Percentiles rank a stretch among this genome's conserved stretches.
Conservation (phyloP, 2,888 invertebrate genomes). For the Rotaria macrura region DNA sequence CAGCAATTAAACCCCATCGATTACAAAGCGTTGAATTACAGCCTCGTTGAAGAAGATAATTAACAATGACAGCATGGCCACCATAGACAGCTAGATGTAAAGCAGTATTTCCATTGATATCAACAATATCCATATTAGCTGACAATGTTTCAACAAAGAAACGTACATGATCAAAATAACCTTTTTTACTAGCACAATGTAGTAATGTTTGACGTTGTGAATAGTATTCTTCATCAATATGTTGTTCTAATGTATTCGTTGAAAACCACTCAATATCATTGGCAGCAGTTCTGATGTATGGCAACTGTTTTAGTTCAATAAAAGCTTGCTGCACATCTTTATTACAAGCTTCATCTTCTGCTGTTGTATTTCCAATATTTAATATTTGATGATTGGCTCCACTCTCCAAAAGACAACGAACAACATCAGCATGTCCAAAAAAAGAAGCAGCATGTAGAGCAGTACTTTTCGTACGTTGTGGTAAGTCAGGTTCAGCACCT, state of each 20-base stretch:
- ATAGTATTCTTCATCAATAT: not conserved
- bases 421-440: not conserved
- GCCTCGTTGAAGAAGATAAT: constrained; percentile 40
- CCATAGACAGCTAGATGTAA: constrained; percentile 49
- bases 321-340: not conserved
- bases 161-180: not conserved
- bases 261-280: not conserved
- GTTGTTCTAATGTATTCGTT: not conserved
- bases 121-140: not conserved
- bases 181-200: not conserved
- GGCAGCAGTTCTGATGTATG: not conserved
- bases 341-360: not conserved
- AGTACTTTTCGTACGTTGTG: not conserved
- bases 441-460: not conserved
- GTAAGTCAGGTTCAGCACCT: not conserved
- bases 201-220: not conserved
- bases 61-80: constrained; percentile 47
- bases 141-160: not conserved
- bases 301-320: not conserved
- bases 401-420: not conserved
- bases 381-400: not conserved
- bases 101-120: constrained; percentile 34
- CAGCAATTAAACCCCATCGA: not conserved
- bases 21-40: not conserved
- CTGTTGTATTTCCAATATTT: not conserved